phyloP scores from a whole-genome alignment of 2,797 vertebrate genomes.

The Cetoscarus ocellatus region DNA sequence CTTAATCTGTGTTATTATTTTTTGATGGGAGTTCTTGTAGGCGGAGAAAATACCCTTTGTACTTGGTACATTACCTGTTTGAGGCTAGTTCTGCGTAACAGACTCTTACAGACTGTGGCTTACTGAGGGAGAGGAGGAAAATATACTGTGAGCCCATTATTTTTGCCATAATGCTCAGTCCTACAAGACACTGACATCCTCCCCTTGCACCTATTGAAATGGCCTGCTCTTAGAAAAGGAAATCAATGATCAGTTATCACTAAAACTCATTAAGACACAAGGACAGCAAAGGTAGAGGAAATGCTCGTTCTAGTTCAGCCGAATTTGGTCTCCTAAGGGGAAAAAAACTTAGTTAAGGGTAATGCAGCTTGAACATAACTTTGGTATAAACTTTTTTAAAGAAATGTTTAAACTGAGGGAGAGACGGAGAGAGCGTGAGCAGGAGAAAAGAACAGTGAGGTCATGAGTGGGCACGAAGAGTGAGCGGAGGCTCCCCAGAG shows the following conservation, averaged over 20 bases:
- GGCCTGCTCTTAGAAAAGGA: not conserved
- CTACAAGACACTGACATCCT: not conserved
- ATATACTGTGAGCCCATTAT: too few relatives aligned
- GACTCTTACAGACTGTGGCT: too few relatives aligned
- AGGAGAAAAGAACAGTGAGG: conserved; percentile 29
- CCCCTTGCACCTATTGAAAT: conserved; percentile 5
- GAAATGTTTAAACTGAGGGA: not conserved
- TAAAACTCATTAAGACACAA: not conserved
- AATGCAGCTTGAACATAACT: conserved; percentile 1
- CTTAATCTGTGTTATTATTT: too few relatives aligned
- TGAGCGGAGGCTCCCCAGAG: conserved; percentile 18
- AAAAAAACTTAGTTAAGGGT: conserved; percentile 14
- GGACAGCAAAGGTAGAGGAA: not conserved
- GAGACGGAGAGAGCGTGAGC: not conserved
- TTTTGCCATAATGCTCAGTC: too few relatives aligned
- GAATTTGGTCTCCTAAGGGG: not conserved
- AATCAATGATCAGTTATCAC: conserved; percentile 5
- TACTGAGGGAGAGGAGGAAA: too few relatives aligned
- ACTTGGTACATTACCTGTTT: too few relatives aligned
- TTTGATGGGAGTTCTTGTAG: too few relatives aligned
- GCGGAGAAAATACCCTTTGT: too few relatives aligned
- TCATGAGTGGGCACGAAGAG: conserved; percentile 44
- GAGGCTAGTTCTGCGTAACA: too few relatives aligned
- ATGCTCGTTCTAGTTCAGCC: not conserved
- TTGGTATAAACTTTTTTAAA: not conserved